Percentiles rank a stretch among this genome's conserved stretches.
These are phyloP conservation scores for Tyrannus savana DNA, from an alignment of 2,113 vertebrate species.

Conservation along the genomic window DNA sequence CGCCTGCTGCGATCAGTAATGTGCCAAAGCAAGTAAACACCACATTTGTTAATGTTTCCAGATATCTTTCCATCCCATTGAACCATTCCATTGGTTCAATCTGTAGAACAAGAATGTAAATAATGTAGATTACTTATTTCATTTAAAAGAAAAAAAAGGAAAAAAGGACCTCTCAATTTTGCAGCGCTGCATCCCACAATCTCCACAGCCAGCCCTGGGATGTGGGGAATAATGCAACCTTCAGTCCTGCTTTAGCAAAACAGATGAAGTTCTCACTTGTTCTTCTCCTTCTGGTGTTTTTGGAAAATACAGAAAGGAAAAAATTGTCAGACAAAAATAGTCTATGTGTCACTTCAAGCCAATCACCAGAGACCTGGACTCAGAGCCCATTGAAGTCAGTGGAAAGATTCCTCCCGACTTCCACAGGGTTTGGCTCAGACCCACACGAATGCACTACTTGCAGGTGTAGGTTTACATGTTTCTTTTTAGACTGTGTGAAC, in stretches of 20 bases:
- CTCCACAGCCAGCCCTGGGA: not conserved
- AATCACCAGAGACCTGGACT: not conserved
- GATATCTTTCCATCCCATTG: not conserved
- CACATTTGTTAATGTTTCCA: not conserved
- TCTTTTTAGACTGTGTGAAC: not conserved
- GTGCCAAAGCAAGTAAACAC: not conserved
- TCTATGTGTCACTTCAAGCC: constrained; percentile 30
- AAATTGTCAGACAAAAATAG: constrained; percentile 36
- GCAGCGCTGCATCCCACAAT: not conserved
- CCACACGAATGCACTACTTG: not conserved
- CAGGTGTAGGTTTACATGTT: not conserved
- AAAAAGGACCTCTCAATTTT: not conserved
- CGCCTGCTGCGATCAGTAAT: not conserved
- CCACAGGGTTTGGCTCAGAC: not conserved
- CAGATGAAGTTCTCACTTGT: constrained; percentile 22
- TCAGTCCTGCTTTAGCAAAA: constrained; percentile 28
- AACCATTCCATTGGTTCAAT: not conserved
- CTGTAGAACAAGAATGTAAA: not conserved
- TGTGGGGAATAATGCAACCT: not conserved
- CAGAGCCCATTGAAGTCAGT: constrained; percentile 20
- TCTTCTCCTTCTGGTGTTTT: constrained; percentile 30
- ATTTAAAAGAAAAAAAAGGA: not conserved
- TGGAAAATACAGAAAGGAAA: constrained; percentile 42
- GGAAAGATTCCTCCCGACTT: constrained; percentile 25
- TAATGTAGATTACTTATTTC: not conserved